Evolutionary conservation across 2,888 invertebrate genomes (phyloP).

Genomic region (Ptychoptera contaminata): DNA sequence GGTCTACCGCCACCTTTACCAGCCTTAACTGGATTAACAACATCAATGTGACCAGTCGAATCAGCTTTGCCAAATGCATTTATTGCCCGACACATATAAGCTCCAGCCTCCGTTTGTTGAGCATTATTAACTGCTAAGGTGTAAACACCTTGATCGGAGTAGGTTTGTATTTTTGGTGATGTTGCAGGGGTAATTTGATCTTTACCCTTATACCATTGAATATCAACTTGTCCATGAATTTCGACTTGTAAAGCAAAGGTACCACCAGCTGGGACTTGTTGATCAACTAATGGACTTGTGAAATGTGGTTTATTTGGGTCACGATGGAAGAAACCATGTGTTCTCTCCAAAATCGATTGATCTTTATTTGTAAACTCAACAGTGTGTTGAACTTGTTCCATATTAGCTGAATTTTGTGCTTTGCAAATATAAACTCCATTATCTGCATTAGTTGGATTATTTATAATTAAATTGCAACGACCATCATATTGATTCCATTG

Average conservation of each 20-base stretch:
- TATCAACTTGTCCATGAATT: slow-evolving; percentile 52
- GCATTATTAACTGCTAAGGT: slow-evolving; percentile 59
- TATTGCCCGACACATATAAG: slow-evolving; percentile 60
- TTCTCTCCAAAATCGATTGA: slow-evolving; percentile 29
- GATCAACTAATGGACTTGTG: slow-evolving; percentile 49
- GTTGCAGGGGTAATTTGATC: slow-evolving; percentile 36
- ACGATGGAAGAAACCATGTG: slow-evolving; percentile 29
- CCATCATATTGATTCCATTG: slow-evolving; percentile 57
- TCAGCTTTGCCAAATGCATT: slow-evolving; percentile 59
- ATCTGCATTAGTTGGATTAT: slow-evolving; percentile 47
- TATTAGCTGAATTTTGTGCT: slow-evolving; percentile 55
- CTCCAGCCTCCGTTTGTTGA: slow-evolving; percentile 54
- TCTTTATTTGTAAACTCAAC: slow-evolving; percentile 44
- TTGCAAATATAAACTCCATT: slow-evolving; percentile 60
- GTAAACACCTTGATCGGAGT: slow-evolving; percentile 50
- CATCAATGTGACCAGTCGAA: slow-evolving; percentile 54
- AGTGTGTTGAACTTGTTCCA: slow-evolving; percentile 57
- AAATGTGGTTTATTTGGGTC: slow-evolving; percentile 51
- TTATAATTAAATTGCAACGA: slow-evolving; percentile 51
- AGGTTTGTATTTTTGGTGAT: slow-evolving; percentile 48
- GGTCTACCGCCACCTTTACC: slow-evolving; percentile 52
- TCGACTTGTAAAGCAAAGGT: slow-evolving; percentile 71
- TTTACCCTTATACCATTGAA: slow-evolving; percentile 59
- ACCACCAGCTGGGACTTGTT: slow-evolving; percentile 57
- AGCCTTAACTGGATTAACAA: slow-evolving; percentile 38